phyloP scores from a whole-genome alignment of 2,797 vertebrate species.

The Hylomyscus alleni region DNA sequence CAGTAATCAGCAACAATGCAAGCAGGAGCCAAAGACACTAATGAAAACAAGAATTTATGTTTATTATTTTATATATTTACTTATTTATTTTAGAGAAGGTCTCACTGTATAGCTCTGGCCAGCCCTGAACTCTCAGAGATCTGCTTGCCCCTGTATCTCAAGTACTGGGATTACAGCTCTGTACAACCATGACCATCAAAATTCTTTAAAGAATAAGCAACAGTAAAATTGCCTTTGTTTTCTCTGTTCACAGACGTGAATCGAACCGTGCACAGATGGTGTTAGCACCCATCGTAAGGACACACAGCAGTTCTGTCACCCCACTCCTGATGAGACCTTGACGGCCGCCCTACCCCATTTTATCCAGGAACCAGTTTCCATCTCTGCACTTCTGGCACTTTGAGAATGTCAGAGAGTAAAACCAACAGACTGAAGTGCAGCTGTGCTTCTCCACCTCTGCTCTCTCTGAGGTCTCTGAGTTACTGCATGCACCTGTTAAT shows the following conservation, averaged over 20 bases:
- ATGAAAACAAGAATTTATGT: neutral
- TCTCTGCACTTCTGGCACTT: neutral
- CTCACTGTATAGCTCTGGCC: neutral
- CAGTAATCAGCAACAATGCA: neutral
- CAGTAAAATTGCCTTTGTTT: neutral
- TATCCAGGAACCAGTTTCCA: neutral
- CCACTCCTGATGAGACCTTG: neutral
- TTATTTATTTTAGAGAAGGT: neutral
- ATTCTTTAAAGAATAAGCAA: neutral
- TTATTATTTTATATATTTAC: neutral
- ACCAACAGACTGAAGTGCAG: neutral
- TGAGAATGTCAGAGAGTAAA: neutral
- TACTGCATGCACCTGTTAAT: neutral
- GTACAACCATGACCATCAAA: neutral
- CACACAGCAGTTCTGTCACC: neutral
- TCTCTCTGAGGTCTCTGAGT: too few species aligned
- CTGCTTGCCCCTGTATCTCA: neutral
- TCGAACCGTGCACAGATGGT: neutral
- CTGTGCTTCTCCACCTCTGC: neutral
- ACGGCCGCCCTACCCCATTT: accelerated
- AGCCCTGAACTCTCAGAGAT: neutral
- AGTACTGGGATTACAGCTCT: neutral
- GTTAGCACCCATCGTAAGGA: neutral
- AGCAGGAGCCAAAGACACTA: neutral
- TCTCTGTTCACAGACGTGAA: neutral